Conservation (phyloP, 2,888 invertebrate species). For the Teleiodes luculella region DNA sequence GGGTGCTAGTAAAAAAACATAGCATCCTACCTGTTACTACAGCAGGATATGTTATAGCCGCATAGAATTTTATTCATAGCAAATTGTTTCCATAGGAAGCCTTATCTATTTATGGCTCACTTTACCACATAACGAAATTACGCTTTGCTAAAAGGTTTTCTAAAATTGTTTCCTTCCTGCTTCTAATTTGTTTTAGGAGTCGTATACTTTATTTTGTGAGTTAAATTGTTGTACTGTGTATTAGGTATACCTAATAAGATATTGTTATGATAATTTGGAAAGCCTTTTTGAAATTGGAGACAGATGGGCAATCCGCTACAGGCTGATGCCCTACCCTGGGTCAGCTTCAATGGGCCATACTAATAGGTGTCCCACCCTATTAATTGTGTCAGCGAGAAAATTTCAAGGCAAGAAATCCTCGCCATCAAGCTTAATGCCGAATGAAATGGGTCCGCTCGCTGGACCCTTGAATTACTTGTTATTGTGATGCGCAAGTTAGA, state of each 20-base stretch:
- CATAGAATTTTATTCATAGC: background rate
- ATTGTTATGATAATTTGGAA: background rate
- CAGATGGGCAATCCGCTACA: conserved; percentile 20
- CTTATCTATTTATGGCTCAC: too few relatives aligned
- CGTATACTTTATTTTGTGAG: background rate
- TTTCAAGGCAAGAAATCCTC: conserved; percentile 73
- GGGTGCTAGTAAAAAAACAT: conserved; percentile 49
- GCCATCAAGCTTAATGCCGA: conserved; percentile 69
- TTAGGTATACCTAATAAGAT: background rate
- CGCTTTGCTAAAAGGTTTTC: conserved; percentile 12
- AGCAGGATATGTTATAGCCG: background rate
- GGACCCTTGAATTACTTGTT: conserved; percentile 53
- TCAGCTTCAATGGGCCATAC: conserved; percentile 59
- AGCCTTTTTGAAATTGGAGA: conserved; percentile 11
- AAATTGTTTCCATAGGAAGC: background rate
- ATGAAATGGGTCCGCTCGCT: conserved; percentile 70
- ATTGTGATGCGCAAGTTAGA: conserved; percentile 30
- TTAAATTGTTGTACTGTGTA: too few relatives aligned
- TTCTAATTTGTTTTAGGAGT: background rate
- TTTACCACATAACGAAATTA: background rate
- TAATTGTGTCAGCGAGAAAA: conserved; percentile 72
- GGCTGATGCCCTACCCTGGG: conserved; percentile 31
- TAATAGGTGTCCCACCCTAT: conserved; percentile 61
- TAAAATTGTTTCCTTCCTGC: background rate
- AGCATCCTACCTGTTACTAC: background rate